phyloP scores from a whole-genome alignment of 2,113 vertebrate genomes.

The Eidolon helvum region DNA sequence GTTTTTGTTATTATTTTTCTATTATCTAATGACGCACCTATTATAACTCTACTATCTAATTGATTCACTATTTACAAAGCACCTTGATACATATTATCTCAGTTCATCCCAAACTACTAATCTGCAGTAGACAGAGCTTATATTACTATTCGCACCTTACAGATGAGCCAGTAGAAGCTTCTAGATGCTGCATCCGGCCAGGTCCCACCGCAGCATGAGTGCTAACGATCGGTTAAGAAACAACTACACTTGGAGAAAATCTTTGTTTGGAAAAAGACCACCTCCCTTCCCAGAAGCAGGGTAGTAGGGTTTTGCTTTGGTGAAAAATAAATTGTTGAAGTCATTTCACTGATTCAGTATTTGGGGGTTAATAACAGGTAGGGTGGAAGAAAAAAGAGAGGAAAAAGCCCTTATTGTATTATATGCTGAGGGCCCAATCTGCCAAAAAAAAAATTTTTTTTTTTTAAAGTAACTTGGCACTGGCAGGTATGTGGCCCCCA shows the following conservation, averaged over 20 bases:
- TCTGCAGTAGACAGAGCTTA: neutral
- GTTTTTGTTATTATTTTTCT: neutral
- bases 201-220: neutral
- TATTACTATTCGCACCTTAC: neutral
- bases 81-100: neutral
- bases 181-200: neutral
- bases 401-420: neutral
- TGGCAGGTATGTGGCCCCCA: neutral
- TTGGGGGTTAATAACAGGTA: neutral
- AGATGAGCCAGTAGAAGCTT: neutral
- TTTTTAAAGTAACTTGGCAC: neutral
- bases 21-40: neutral
- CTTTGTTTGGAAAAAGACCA: neutral
- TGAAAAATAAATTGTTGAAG: neutral
- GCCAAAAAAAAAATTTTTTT: neutral
- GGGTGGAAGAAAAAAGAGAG: neutral
- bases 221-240: neutral
- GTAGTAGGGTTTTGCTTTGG: accelerated
- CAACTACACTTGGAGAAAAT: neutral
- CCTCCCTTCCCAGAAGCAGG: neutral
- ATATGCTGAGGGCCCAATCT: neutral
- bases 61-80: neutral
- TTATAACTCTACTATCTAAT: neutral
- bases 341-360: neutral
- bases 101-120: neutral